Evolutionary conservation across 2,113 vertebrate genomes (phyloP), one percentile per base, ranked within the genome.

Genomic region (Atlantisia rogersi): DNA sequence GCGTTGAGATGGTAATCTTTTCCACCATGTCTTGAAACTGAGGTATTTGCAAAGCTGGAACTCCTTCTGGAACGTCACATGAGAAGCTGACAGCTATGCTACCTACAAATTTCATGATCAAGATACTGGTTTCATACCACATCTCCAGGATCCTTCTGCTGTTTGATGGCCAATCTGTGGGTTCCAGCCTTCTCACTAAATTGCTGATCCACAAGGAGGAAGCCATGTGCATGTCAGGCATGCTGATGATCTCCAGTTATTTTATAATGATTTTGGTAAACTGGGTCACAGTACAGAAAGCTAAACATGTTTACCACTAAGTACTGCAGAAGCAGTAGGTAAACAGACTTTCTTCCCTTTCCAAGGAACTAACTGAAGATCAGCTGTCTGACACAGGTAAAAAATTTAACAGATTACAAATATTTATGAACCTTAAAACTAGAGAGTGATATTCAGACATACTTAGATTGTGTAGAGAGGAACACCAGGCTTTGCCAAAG

Each of bases 131-230:
- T 68, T 69, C 39, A 18, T 16, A 29, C 75, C 15, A 15, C 0
- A 0, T 85, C 24, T 76, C 0, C 1, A 64, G 35, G 48, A 29
- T 0, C 1, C 28, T 50, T 1, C 21, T 53, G 32, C 46, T 83
- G 31, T 42, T 56, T 11, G 8, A 21, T 0, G 0, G 18, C 81
- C 15, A 17, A 11, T 77, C 22, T 59, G 22, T 75, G 60, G 37
- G 35, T 86, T 88, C 32, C 3, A 13, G 32, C 85, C 60, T 20
- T n/a, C 20, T 83, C 12, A 3, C 67, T 60, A 55, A 79, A 56
- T 71, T 88, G 39, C 58, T 73, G 31, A 56, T 71, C 28, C 4
- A 2, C 48, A 35, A 68, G 19, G 48, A 67, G 22, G 17, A 68
- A 88, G 46, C 80, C 25, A 53, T 10, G 32, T 3, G 3, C 29